Percentiles rank a stretch among this genome's conserved stretches.
Evolutionary conservation across 2,797 vertebrate species (phyloP).

Genomic region (Sebastes itinus): DNA sequence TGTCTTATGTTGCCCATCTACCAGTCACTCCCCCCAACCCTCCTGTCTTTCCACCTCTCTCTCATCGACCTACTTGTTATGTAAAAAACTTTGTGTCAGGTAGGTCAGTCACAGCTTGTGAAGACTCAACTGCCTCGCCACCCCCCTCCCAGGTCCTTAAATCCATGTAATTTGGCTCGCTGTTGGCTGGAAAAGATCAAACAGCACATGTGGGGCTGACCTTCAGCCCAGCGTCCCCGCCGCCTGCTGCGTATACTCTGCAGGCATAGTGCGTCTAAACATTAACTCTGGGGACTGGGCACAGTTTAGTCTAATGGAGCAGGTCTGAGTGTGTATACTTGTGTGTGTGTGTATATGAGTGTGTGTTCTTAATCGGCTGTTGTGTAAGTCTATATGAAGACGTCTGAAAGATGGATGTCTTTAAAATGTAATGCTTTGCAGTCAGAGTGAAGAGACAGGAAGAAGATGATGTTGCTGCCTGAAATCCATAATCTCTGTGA

Average conservation of each 20-base stretch:
- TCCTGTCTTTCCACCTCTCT: not conserved
- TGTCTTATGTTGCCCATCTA: not conserved
- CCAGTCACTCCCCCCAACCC: not conserved
- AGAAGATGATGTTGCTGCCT: not conserved
- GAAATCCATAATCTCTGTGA: slow-evolving; percentile 23
- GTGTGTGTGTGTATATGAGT: not conserved
- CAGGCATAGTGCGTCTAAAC: slow-evolving; percentile 75
- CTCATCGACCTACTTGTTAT: slow-evolving; percentile 11
- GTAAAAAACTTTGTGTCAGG: slow-evolving; percentile 18
- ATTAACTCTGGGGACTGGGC: slow-evolving; percentile 75
- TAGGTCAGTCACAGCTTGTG: slow-evolving; percentile 11
- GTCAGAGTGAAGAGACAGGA: not conserved
- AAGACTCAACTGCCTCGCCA: not conserved
- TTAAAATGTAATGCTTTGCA: not conserved
- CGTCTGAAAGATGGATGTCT: not conserved
- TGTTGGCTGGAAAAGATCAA: slow-evolving; percentile 71
- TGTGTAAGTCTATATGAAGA: slow-evolving; percentile 21
- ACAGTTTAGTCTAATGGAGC: slow-evolving; percentile 74
- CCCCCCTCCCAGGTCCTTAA: slow-evolving; percentile 12
- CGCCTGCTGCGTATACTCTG: slow-evolving; percentile 63
- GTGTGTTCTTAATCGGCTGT: slow-evolving; percentile 17
- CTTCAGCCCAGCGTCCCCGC: slow-evolving; percentile 68
- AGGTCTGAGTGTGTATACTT: slow-evolving; percentile 18
- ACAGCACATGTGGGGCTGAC: slow-evolving; percentile 69
- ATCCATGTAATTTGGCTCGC: slow-evolving; percentile 53